phyloP scores from a whole-genome alignment of 2,797 vertebrate genomes.

The Aeoliscus strigatus region DNA sequence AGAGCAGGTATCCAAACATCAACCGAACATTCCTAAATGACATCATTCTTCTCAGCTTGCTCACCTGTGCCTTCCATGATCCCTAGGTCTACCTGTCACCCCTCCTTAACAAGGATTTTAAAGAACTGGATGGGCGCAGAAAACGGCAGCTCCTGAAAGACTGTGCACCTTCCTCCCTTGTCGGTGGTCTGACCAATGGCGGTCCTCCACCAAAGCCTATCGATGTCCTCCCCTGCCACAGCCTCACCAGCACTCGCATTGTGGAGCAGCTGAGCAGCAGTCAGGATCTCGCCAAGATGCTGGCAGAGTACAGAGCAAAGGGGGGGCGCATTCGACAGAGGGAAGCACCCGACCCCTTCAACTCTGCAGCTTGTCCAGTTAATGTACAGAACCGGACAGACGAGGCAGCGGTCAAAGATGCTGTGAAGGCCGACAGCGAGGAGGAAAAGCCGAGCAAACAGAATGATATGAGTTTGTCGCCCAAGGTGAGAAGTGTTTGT shows the following conservation, averaged over 20 bases:
- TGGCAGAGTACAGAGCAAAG: conserved; percentile 92
- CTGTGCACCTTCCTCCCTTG: conserved; percentile 65
- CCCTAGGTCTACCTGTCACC: conserved; percentile 87
- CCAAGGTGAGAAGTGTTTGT: conserved; percentile 79
- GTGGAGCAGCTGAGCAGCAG: conserved; percentile 81
- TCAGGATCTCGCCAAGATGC: conserved; percentile 84
- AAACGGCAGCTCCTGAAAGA: conserved; percentile 92
- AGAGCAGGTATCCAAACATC: conserved; percentile 67
- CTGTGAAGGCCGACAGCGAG: conserved; percentile 78
- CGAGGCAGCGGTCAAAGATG: conserved; percentile 67
- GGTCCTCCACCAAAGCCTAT: conserved; percentile 62
- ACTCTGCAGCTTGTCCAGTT: conserved; percentile 11
- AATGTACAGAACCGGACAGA: conserved; percentile 24
- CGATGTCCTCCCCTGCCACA: conserved; percentile 84
- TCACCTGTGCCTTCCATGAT: not conserved
- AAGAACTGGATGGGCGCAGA: conserved; percentile 85
- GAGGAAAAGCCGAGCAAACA: conserved; percentile 80
- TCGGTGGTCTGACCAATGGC: conserved; percentile 72
- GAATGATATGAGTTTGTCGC: conserved; percentile 79
- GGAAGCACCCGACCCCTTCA: conserved; percentile 77
- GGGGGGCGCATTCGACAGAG: conserved; percentile 88
- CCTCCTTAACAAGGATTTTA: conserved; percentile 90
- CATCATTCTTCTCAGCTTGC: not conserved
- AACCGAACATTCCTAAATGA: not conserved
- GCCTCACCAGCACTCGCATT: conserved; percentile 84